phyloP scores from a whole-genome alignment of 2,797 vertebrate species.

The Liparis tanakae region DNA sequence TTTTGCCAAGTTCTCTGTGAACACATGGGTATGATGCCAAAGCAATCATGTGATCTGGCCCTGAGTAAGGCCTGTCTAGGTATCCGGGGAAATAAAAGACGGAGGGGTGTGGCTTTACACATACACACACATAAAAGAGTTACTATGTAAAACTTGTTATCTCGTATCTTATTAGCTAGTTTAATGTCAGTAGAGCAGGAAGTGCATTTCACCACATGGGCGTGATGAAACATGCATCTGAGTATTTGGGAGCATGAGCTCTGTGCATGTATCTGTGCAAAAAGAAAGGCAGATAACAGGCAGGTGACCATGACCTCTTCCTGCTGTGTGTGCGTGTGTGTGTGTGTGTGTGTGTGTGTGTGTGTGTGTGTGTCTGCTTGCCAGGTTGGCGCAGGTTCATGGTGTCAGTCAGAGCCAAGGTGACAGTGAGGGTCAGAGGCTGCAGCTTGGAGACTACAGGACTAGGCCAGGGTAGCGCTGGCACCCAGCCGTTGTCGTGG shows the following conservation, averaged over 20 bases:
- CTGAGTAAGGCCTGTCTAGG: conserved; percentile 31
- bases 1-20: conserved; percentile 66
- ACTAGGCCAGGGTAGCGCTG: conserved; percentile 53
- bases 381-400: conserved; percentile 62
- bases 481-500: conserved; percentile 54
- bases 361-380: conserved; percentile 36
- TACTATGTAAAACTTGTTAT: conserved; percentile 16
- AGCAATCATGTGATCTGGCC: conserved; percentile 67
- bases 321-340: conserved; percentile 39
- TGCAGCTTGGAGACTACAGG: conserved; percentile 48
- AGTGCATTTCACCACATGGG: background rate
- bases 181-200: background rate
- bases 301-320: conserved; percentile 58
- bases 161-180: conserved; percentile 21
- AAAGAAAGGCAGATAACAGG: conserved; percentile 38
- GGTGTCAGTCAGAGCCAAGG: conserved; percentile 58
- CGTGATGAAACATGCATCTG: background rate
- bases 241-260: background rate
- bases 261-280: conserved; percentile 19
- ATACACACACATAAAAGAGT: conserved; percentile 20
- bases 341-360: conserved; percentile 36
- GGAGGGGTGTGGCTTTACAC: conserved; percentile 31
- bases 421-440: conserved; percentile 66
- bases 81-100: conserved; percentile 57
- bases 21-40: conserved; percentile 58